phyloP scores from a whole-genome alignment of 2,797 vertebrate species.

The Myotis pilosus region DNA sequence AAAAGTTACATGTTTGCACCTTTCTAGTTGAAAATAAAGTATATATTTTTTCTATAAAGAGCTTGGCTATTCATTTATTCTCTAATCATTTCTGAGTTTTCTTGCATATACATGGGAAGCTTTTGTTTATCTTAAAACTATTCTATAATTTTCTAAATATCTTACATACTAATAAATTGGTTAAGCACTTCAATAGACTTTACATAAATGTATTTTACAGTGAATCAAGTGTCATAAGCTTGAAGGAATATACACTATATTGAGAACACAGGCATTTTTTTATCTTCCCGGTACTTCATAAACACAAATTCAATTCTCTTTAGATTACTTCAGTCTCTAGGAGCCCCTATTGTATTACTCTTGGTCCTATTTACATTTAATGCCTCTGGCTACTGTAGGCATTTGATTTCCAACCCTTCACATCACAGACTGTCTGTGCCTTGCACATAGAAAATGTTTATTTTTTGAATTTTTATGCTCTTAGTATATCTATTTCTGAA shows the following conservation, averaged over 20 bases:
- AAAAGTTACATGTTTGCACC: constrained; percentile 99
- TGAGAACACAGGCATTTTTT: not conserved
- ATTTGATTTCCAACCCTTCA: not conserved
- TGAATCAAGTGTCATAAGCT: not conserved
- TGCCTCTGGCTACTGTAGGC: not conserved
- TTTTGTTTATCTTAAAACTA: constrained; percentile 18
- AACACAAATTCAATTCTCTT: not conserved
- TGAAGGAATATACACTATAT: not conserved
- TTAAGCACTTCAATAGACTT: not conserved
- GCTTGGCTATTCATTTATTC: constrained; percentile 72
- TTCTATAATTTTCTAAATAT: constrained; percentile 3
- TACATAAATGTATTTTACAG: not conserved
- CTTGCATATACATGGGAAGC: not conserved
- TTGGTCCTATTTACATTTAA: not conserved
- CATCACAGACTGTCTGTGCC: not conserved
- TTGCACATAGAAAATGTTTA: not conserved
- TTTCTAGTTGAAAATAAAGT: constrained; percentile 99
- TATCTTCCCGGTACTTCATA: not conserved
- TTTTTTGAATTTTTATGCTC: not conserved
- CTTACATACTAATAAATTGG: not conserved
- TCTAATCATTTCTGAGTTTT: not conserved
- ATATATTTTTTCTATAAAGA: constrained; percentile 99
- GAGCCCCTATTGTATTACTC: not conserved
- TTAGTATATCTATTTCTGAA: not conserved
- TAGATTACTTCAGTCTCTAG: not conserved